phyloP scores from a whole-genome alignment of 2,113 vertebrate genomes.

The Periophthalmus modestus region DNA sequence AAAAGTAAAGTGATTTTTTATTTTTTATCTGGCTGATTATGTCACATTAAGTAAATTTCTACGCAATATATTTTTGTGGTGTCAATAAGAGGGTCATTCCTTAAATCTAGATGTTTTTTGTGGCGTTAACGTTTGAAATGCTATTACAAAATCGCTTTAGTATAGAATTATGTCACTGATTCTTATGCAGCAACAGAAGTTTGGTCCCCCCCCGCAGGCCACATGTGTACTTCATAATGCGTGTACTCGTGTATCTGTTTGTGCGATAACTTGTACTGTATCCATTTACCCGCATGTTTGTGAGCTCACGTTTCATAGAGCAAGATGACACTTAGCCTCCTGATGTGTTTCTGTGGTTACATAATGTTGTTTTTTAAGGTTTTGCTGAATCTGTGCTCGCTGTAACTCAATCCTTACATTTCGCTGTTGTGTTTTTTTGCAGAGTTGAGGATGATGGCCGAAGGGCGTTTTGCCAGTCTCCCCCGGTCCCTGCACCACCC shows the following conservation, averaged over 20 bases:
- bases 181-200: conserved; percentile 23
- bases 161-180: background rate
- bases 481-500: conserved; percentile 77
- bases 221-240: background rate
- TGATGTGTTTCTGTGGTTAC: conserved; percentile 21
- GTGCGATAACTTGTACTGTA: conserved; percentile 7
- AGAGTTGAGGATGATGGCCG: conserved; percentile 92
- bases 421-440: background rate
- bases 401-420: background rate
- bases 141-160: too few relatives aligned
- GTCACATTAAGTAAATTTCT: too few relatives aligned
- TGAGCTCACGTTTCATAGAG: conserved; percentile 18
- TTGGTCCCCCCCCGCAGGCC: background rate
- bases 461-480: conserved; percentile 91
- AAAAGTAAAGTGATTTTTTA: too few relatives aligned
- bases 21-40: too few relatives aligned
- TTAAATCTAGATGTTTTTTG: too few relatives aligned
- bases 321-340: background rate
- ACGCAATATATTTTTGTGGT: too few relatives aligned
- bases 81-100: too few relatives aligned
- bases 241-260: conserved; percentile 11
- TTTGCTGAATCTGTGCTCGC: background rate
- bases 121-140: too few relatives aligned
- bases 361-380: conserved; percentile 9
- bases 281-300: conserved; percentile 15